Base-by-base conservation (phyloP, 1,140 invertebrate species). In the Brachionus plicatilis region DNA sequence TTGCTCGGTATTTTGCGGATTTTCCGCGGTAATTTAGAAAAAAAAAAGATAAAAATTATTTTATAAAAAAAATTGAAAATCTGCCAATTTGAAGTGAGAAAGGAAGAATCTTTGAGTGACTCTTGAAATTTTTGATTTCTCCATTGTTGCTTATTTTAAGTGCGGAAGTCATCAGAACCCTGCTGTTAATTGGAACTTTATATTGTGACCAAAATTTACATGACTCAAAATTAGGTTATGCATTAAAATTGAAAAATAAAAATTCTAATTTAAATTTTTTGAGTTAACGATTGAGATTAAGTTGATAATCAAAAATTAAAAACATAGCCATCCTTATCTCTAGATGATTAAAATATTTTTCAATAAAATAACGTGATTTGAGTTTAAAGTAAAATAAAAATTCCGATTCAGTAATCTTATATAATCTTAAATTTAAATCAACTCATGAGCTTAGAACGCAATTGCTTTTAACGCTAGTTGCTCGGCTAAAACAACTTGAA, bases 281-380 rank as follows among this genome's bases (percentile, higher is more conserved):
- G 2, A 60, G 53, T n/a, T 27, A 60, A 14, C 47, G 47, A n/a
- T 53, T 53, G 53, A 60, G 53, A 60, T 60, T 60, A 60, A 60
- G 53, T 60, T 60, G 53, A 60, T 60, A 60, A 60, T 60, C 53
- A 60, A 60, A 60, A 60, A 60, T 60, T 60, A 60, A 60, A 20
- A 60, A 24, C 20, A 60, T 60, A 60, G 53, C 17, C 53, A 60
- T 60, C 53, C 53, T 60, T 60, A 60, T 60, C 53, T 60, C 53
- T 60, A 60, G 53, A 60, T 60, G 53, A 60, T 60, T 60, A 60
- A 60, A 60, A 60, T 60, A 60, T 60, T 60, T 60, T 60, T 60
- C 53, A 60, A 60, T 60, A 60, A 60, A 60, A 60, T 60, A 60
- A 60, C 53, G 53, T 60, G 53, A 56, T 56, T 56, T 56, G 53